Evolutionary conservation across 1,140 invertebrate species (phyloP).

Genomic region (Lepidurus couesii): DNA sequence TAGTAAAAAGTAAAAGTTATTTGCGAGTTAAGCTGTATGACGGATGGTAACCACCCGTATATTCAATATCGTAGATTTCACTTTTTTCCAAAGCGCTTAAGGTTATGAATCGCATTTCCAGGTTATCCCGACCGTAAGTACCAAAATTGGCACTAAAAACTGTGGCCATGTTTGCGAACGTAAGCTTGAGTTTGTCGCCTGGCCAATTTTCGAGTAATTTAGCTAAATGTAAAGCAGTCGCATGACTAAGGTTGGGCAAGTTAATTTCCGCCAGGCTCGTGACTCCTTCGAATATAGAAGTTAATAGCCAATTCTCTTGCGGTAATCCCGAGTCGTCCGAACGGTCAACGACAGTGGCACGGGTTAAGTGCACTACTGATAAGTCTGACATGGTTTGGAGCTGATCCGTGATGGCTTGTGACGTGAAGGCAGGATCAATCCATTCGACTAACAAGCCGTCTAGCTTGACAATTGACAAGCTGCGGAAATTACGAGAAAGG

Average conservation of each 20-base stretch:
- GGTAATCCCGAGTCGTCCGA: neutral
- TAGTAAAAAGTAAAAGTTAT: no score
- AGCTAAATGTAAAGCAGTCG: slow-evolving; percentile 3
- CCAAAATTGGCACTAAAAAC: neutral
- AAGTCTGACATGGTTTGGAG: neutral
- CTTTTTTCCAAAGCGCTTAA: neutral
- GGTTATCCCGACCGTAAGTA: neutral
- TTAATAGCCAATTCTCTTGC: slow-evolving; percentile 13
- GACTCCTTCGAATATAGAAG: slow-evolving; percentile 1
- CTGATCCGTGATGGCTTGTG: neutral
- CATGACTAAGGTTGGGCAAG: neutral
- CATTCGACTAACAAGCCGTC: slow-evolving; percentile 9
- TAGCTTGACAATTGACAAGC: neutral
- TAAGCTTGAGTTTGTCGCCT: slow-evolving; percentile 1
- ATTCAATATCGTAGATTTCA: neutral
- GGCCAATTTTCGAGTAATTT: neutral
- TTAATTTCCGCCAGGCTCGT: neutral
- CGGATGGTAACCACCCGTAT: neutral
- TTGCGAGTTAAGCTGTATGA: neutral
- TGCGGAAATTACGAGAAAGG: neutral
- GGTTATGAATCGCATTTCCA: neutral
- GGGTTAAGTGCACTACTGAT: neutral
- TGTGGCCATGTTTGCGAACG: neutral
- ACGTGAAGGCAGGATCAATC: neutral
- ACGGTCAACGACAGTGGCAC: neutral